These are phyloP conservation scores for Acrobasis consociella DNA, from an alignment of 2,888 invertebrate species.

Conservation along the genomic window DNA sequence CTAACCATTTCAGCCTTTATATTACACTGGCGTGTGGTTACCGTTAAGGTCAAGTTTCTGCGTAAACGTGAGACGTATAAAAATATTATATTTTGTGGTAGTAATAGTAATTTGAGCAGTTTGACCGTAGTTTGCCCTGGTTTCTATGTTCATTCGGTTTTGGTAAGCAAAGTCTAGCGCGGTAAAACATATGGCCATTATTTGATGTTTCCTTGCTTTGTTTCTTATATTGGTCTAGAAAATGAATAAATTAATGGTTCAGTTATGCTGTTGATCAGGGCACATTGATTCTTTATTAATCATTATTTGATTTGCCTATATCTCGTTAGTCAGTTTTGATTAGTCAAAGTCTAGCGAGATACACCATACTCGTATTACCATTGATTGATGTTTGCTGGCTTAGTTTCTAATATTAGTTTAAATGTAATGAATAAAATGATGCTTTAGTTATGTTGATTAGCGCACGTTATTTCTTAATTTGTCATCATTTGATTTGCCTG, in stretches of 20 bases:
- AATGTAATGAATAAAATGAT: no score
- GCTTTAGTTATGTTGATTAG: no score
- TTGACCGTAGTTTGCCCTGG: background rate
- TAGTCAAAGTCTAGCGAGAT: background rate
- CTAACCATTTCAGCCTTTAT: background rate
- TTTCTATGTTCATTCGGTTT: conserved; percentile 3
- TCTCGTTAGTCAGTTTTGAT: background rate
- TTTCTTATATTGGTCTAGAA: background rate
- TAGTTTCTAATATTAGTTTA: background rate
- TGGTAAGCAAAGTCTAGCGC: background rate
- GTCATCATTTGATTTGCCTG: background rate
- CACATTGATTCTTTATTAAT: background rate
- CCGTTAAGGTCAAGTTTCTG: conserved; percentile 18
- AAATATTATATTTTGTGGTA: conserved; percentile 18
- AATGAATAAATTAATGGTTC: no score
- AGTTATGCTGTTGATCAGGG: no score
- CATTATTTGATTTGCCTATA: background rate
- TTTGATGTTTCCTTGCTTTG: background rate
- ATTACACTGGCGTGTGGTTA: conserved; percentile 5
- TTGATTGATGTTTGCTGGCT: background rate
- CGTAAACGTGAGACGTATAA: conserved; percentile 5
- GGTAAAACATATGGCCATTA: background rate
- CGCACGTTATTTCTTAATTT: background rate
- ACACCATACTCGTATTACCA: background rate
- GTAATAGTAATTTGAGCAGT: conserved; percentile 13